Percentiles rank a stretch among this genome's conserved stretches.
These are phyloP conservation scores for Stictonetta naevosa DNA, from an alignment of 2,113 vertebrate species.

Conservation along the genomic window DNA sequence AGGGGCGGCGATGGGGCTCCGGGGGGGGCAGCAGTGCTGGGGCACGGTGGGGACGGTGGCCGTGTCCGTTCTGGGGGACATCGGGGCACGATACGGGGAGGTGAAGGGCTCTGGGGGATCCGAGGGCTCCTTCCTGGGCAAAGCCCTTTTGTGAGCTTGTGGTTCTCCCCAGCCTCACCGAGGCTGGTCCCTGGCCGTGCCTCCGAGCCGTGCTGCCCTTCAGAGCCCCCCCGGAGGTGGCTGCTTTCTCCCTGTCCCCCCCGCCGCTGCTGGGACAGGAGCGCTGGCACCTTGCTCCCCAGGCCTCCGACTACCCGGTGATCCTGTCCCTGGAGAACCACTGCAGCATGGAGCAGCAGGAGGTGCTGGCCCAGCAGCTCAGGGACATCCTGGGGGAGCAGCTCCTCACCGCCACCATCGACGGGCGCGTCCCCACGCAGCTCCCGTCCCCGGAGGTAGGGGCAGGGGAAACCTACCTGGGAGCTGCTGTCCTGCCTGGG, in stretches of 20 bases:
- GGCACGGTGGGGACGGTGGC: neutral
- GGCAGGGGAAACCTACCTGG: neutral
- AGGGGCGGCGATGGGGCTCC: neutral
- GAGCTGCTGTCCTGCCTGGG: neutral
- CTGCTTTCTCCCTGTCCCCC: neutral
- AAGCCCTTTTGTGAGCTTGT: neutral
- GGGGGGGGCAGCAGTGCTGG: neutral
- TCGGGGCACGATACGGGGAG: too few relatives aligned
- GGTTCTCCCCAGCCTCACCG: neutral
- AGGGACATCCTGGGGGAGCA: conserved; percentile 85
- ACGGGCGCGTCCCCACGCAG: conserved; percentile 72
- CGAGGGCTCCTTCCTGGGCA: neutral
- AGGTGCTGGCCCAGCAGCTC: conserved; percentile 82
- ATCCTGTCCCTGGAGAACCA: conserved; percentile 95
- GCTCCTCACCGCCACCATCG: conserved; percentile 77
- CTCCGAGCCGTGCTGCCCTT: neutral
- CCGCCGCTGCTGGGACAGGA: neutral
- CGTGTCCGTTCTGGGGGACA: neutral
- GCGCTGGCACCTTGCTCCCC: neutral
- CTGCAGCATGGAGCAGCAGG: conserved; percentile 90
- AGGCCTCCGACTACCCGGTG: conserved; percentile 89
- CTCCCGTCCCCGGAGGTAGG: conserved; percentile 91
- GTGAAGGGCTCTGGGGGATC: neutral
- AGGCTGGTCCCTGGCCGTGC: neutral
- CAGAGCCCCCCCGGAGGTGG: neutral